A percentile compares a stretch with the other conserved stretches of the same genome.
phyloP scores from a whole-genome alignment of 2,888 invertebrate species.

The Diaphora mendica region DNA sequence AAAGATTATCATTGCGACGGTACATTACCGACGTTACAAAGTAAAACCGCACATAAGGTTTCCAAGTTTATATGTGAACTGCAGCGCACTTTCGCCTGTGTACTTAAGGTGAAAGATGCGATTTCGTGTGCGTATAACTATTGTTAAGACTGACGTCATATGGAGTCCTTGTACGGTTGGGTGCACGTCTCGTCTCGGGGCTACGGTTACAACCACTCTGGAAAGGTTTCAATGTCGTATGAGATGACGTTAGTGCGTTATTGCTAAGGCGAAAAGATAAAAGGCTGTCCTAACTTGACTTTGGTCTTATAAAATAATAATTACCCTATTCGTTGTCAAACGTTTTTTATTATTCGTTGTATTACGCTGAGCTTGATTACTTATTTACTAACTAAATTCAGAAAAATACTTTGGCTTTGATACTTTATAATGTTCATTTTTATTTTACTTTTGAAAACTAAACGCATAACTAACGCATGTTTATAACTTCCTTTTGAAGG shows the following conservation, averaged over 20 bases:
- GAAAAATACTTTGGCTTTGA: not conserved
- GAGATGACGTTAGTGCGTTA: slow-evolving; percentile 68
- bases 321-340: not conserved
- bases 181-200: slow-evolving; percentile 77
- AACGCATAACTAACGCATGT: no score
- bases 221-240: slow-evolving; percentile 79
- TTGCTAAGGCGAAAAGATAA: slow-evolving; percentile 68
- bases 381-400: not conserved
- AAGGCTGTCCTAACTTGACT: slow-evolving; percentile 43
- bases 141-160: slow-evolving; percentile 71
- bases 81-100: slow-evolving; percentile 52
- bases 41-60: slow-evolving; percentile 52
- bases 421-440: not conserved
- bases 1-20: slow-evolving; percentile 41
- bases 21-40: slow-evolving; percentile 46
- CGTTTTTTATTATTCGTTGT: no score
- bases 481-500: no score
- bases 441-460: no score
- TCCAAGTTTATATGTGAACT: slow-evolving; percentile 43
- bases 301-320: not conserved
- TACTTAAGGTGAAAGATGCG: slow-evolving; percentile 52
- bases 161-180: slow-evolving; percentile 81
- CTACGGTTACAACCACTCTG: slow-evolving; percentile 80
- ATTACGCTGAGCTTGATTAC: not conserved
- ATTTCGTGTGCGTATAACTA: slow-evolving; percentile 51